Evolutionary conservation across 2,888 invertebrate genomes (phyloP).

Genomic region (Protophormia terraenovae): DNA sequence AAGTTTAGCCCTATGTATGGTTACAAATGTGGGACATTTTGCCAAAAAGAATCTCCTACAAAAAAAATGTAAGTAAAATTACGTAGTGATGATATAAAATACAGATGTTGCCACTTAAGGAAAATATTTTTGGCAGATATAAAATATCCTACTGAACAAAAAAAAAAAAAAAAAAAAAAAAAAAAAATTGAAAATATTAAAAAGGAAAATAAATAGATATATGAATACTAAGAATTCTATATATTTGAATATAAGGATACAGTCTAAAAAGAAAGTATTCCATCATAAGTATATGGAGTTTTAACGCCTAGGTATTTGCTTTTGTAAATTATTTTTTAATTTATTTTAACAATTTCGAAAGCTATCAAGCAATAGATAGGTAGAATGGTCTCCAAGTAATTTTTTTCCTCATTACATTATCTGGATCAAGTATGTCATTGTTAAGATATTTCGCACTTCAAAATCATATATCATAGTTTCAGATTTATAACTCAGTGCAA

Average conservation of each 20-base stretch:
- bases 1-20: constrained; percentile 1
- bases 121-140: constrained; percentile 36
- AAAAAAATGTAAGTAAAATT: neutral
- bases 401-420: too few relatives aligned
- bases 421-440: too few relatives aligned
- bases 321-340: too few relatives aligned
- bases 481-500: too few relatives aligned
- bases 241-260: neutral
- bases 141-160: constrained; percentile 1
- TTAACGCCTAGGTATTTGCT: neutral
- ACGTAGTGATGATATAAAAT: constrained; percentile 49
- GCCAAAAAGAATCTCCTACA: constrained; percentile 24
- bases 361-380: too few relatives aligned
- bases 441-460: too few relatives aligned
- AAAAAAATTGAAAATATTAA: too few relatives aligned
- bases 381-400: too few relatives aligned
- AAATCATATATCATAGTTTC: too few relatives aligned
- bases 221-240: neutral
- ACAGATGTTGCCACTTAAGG: constrained; percentile 54
- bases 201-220: neutral
- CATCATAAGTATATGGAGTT: neutral
- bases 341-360: too few relatives aligned
- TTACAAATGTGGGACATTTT: constrained; percentile 44
- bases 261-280: neutral
- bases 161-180: neutral